Conservation (phyloP, 2,888 invertebrate species). For the Drosophila conformis region DNA sequence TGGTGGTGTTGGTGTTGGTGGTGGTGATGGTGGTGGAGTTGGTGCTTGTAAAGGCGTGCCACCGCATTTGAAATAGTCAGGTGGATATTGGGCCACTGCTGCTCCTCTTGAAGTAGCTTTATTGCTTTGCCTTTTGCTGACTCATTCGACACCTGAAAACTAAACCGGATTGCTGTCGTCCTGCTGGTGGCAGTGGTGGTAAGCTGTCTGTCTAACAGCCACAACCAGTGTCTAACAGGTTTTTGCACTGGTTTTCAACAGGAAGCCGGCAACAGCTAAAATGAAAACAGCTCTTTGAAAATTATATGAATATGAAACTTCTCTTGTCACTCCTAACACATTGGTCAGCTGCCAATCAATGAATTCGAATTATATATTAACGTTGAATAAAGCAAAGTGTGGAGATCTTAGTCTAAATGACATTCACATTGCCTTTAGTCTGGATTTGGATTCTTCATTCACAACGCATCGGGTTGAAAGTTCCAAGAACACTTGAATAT, state of each 20-base stretch:
- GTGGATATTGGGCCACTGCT: constrained; percentile 9
- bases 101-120: constrained; percentile 6
- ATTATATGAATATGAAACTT: background rate
- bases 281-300: background rate
- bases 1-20: constrained; percentile 17
- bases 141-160: constrained; percentile 35
- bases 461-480: background rate
- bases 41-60: constrained; percentile 21
- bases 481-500: background rate
- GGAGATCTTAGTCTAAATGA: background rate
- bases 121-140: constrained; percentile 21
- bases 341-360: background rate
- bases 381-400: background rate
- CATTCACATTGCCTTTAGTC: background rate
- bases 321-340: background rate
- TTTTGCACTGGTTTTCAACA: constrained; percentile 11
- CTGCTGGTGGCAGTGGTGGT: constrained; percentile 16
- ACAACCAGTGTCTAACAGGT: background rate
- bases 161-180: constrained; percentile 43
- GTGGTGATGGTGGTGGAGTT: constrained; percentile 4
- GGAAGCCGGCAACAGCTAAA: background rate
- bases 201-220: background rate
- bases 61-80: constrained; percentile 20
- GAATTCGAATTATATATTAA: background rate
- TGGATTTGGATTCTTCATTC: background rate